Conservation (phyloP, 2,888 invertebrate genomes). For the Choristoneura rosaceana region DNA sequence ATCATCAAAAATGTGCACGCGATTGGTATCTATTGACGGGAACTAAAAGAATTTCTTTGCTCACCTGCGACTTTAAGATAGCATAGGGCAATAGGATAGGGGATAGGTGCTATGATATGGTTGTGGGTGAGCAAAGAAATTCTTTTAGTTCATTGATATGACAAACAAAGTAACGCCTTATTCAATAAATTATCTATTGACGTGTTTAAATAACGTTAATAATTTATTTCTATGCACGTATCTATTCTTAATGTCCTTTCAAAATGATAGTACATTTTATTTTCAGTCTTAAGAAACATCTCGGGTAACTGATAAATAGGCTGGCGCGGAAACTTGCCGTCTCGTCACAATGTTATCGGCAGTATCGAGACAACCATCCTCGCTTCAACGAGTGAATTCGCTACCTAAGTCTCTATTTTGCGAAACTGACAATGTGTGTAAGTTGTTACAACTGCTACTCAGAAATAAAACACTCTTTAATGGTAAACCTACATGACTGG, state of each 20-base stretch:
- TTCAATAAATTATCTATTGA: too few species aligned
- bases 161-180: too few species aligned
- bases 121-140: too few species aligned
- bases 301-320: neutral
- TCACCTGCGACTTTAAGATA: too few species aligned
- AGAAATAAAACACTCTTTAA: too few species aligned
- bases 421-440: neutral
- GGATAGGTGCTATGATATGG: too few species aligned
- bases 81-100: too few species aligned
- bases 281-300: neutral
- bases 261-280: neutral
- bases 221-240: neutral
- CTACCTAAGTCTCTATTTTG: neutral
- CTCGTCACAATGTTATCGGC: constrained; percentile 2
- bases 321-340: neutral
- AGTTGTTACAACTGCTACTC: neutral
- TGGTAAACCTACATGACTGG: too few species aligned
- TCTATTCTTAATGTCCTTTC: neutral
- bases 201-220: neutral
- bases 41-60: too few species aligned
- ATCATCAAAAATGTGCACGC: too few species aligned
- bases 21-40: too few species aligned
- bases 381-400: neutral
- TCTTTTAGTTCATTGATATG: too few species aligned
- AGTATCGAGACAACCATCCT: constrained; percentile 7